phyloP scores from a whole-genome alignment of 2,113 vertebrate species.

The Butorides virescens region DNA sequence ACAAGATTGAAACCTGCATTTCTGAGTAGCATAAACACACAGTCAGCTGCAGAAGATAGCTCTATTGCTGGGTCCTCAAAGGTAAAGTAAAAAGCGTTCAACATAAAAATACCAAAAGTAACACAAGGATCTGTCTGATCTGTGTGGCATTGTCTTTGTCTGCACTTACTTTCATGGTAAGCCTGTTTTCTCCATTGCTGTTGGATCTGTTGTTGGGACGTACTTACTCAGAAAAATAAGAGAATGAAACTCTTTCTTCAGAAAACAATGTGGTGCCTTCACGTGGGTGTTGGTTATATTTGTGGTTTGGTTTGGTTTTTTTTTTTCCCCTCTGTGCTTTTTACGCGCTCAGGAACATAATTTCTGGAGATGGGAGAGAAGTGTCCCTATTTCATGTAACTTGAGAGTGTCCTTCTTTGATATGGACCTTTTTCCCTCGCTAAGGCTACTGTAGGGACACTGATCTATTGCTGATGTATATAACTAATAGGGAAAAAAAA shows the following conservation, averaged over 20 bases:
- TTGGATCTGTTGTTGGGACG: neutral
- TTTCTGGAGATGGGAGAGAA: neutral
- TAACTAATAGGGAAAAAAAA: neutral
- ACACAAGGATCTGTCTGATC: neutral
- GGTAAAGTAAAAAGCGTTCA: slow-evolving; percentile 61
- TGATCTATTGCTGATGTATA: neutral
- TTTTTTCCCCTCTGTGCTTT: neutral
- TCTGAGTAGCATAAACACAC: slow-evolving; percentile 72
- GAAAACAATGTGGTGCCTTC: neutral
- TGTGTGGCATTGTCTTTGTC: neutral
- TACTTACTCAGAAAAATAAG: neutral
- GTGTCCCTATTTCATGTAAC: neutral
- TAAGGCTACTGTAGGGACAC: neutral
- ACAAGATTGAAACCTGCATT: slow-evolving; percentile 80
- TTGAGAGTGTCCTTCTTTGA: neutral
- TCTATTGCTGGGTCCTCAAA: slow-evolving; percentile 73
- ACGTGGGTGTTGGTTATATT: neutral
- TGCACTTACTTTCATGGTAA: neutral
- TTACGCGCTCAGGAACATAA: neutral
- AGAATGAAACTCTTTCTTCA: neutral
- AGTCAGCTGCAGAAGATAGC: slow-evolving; percentile 58
- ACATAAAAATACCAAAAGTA: neutral
- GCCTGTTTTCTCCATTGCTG: neutral
- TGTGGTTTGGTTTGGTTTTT: neutral
- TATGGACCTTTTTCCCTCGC: neutral